Evolutionary conservation across 2,888 invertebrate genomes (phyloP).

Genomic region (Adela reaumurella): DNA sequence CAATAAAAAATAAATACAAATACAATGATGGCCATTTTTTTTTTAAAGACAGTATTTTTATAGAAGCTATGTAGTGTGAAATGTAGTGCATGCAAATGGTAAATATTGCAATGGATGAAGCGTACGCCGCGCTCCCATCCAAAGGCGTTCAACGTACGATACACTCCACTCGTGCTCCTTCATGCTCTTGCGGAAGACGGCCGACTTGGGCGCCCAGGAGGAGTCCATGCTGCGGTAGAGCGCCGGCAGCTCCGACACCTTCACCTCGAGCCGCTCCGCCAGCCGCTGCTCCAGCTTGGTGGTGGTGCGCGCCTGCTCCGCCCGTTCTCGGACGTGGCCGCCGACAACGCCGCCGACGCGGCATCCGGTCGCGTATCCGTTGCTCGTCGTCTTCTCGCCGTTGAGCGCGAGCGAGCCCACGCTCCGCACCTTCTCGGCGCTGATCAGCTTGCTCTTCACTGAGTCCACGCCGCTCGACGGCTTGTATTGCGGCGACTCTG

Average conservation of each 20-base stretch:
- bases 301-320: constrained; percentile 36
- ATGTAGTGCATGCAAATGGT: too few species aligned
- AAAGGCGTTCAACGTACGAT: constrained; percentile 38
- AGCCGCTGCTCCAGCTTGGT: constrained; percentile 48
- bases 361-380: constrained; percentile 39
- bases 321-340: constrained; percentile 35
- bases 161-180: constrained; percentile 57
- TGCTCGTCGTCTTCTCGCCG: constrained; percentile 44
- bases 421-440: constrained; percentile 48
- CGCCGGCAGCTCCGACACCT: constrained; percentile 60
- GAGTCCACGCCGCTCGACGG: constrained; percentile 47
- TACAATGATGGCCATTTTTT: too few species aligned
- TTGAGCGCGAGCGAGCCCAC: constrained; percentile 46
- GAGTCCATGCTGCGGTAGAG: constrained; percentile 68
- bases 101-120: too few species aligned
- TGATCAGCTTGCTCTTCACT: constrained; percentile 50
- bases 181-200: constrained; percentile 54
- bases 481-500: constrained; percentile 50
- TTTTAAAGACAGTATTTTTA: too few species aligned
- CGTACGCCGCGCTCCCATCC: background rate
- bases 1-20: too few species aligned
- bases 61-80: too few species aligned
- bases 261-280: constrained; percentile 49
- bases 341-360: constrained; percentile 20
- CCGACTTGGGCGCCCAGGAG: constrained; percentile 75